Base-by-base conservation (phyloP, 2,888 invertebrate species). In the Blastobasis adustella region DNA sequence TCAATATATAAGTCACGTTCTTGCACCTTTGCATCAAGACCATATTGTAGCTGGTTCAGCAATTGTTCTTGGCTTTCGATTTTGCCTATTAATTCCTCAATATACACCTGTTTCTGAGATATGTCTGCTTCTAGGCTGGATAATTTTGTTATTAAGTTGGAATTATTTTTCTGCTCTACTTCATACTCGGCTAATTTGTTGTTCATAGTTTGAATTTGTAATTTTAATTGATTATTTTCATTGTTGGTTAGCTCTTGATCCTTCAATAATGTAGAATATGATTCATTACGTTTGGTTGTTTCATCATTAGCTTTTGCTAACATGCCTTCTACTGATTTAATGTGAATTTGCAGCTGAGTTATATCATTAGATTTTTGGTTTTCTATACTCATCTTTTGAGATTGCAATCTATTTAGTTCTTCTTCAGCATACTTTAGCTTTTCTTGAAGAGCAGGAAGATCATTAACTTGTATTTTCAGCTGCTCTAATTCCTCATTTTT, bases 1-100 rank as follows among this genome's bases (percentile, higher is more conserved):
- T 95, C 95, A 51, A 94, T 92, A 56, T 92, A 93, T 47, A 93
- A 87, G 68, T 94, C 93, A 55, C 93, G 87, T 73, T 95, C 94
- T 69, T 93, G 93, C 8, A 95, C 73, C 77, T 94, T 95, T 2
- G 93, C 92, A 56, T 93, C 90, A 49, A 90, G 82, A 4, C 90
- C 90, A 67, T 75, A 82, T 58, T 79, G 77, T 45, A 79, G 67
- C 68, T 84, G 88, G 57, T 65, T 77, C 52, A 82, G 69, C 59
- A 76, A 75, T 65, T 80, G 74, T 55, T 79, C 78, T 41, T 79
- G 62, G 52, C 69, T 60, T 58, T 82, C 80, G 46, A 87, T 59
- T 63, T 80, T 77, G 50, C 66, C 69, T 36, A 72, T 57, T 49
- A 89, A 65, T 52, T 83, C 80, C 7, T 64, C 53, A 46, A 89